Evolutionary conservation across 2,888 invertebrate species (phyloP).

Genomic region (Spatulosminthurus flaviceps): DNA sequence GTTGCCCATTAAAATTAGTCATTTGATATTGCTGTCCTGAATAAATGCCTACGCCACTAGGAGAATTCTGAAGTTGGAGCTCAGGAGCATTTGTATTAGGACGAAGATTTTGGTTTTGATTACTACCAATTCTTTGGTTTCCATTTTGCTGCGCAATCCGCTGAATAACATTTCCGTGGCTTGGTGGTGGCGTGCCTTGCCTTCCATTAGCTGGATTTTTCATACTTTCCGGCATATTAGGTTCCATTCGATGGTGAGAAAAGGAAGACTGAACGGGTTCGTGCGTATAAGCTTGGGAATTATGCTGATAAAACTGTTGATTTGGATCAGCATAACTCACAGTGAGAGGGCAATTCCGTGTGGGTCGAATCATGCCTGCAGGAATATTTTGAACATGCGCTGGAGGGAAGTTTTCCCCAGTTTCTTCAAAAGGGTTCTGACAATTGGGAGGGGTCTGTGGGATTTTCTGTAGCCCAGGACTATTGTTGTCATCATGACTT

Average conservation of each 20-base stretch:
- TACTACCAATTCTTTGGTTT: background rate
- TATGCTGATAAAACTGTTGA: background rate
- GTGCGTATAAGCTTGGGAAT: background rate
- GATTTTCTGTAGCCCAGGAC: background rate
- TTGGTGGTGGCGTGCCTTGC: background rate
- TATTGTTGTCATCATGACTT: background rate
- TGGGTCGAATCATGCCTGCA: background rate
- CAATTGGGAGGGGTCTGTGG: background rate
- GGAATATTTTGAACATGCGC: background rate
- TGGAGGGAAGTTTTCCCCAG: background rate
- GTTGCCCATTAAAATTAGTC: no score
- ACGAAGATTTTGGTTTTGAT: background rate
- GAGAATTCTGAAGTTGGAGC: background rate
- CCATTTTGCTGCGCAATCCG: background rate
- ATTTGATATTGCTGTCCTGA: background rate
- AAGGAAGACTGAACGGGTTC: background rate
- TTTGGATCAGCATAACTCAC: background rate
- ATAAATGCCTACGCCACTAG: background rate
- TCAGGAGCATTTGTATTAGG: background rate
- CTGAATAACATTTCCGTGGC: conserved; percentile 9
- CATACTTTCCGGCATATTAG: background rate
- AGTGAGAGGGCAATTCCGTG: background rate
- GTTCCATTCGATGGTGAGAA: background rate
- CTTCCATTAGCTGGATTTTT: background rate
- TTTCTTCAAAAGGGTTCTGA: background rate